These are phyloP conservation scores for Cosmia trapezina DNA, from an alignment of 2,888 invertebrate genomes.

Conservation along the genomic window DNA sequence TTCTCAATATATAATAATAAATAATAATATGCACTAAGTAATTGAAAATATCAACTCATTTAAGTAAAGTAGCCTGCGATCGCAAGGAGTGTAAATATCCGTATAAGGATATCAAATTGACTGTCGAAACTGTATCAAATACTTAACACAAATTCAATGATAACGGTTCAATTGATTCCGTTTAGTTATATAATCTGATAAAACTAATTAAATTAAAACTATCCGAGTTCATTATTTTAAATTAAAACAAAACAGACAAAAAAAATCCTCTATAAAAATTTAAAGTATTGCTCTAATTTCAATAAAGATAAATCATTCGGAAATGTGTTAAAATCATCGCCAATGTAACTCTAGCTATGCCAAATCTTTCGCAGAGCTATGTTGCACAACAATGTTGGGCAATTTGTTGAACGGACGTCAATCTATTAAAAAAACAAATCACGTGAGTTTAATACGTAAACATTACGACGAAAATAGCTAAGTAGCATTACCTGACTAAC, in stretches of 20 bases:
- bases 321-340: constrained; percentile 11
- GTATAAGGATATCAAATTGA: neutral
- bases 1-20: too few relatives aligned
- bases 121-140: neutral
- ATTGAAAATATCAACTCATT: constrained; percentile 10
- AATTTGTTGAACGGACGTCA: constrained; percentile 72
- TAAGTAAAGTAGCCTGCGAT: constrained; percentile 13
- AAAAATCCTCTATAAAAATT: neutral
- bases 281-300: neutral
- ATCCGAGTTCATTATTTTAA: neutral
- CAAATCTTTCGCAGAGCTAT: constrained; percentile 38
- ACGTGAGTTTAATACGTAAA: constrained; percentile 81
- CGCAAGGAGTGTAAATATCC: neutral
- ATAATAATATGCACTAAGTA: neutral
- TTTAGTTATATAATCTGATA: neutral
- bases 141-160: constrained; percentile 7
- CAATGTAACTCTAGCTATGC: constrained; percentile 31
- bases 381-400: constrained; percentile 76
- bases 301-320: constrained; percentile 1
- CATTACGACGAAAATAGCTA: constrained; percentile 70
- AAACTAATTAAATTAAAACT: constrained; percentile 11
- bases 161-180: neutral
- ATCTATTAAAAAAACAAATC: constrained; percentile 75
- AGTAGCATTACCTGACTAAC: constrained; percentile 45
- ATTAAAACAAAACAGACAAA: constrained; percentile 1